Evolutionary conservation across 2,113 vertebrate genomes (phyloP), one percentile per base, ranked within the genome.

Genomic region (Microcebus murinus): DNA sequence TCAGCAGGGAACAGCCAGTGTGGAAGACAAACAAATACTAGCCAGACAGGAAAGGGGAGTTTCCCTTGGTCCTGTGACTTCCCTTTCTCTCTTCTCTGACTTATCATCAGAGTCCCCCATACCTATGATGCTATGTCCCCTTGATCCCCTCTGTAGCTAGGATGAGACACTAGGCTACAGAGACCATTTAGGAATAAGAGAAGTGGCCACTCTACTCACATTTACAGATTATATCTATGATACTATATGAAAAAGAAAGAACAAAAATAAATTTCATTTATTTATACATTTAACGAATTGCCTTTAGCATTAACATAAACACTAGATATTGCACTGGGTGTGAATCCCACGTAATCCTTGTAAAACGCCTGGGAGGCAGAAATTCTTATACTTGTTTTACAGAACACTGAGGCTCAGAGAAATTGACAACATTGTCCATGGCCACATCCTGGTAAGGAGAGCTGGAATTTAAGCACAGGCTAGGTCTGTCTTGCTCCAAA

Each of bases 41-140:
- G 86, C n/a, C 52, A 94, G 91, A 88, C 95, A 96, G 95, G 98
- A 97, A 98, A 96, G 87, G 97, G 93, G 96, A 96, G 95, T 91
- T 96, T 74, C 83, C 50, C 59, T 87, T 86, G n/a, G 45, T 55
- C 77, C 77, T 36, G 61, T 45, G 65, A 96, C 83, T 91, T 95
- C 81, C 94, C 61, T 42, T 96, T 68, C 65, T 91, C 77, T 88
- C 76, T 92, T 90, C 57, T 70, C 89, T 84, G 79, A 70, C 77
- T 96, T 96, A 94, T 96, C 94, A 83, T 74, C 74, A 90, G 39
- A 14, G 27, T 70, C 71, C 36, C 67, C 36, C 52, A 76, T 10
- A 14, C 68, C 61, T 29, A 63, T 84, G 39, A 77, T 48, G 20
- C 52, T 45, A 23, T 39, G 45, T 42, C 55, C 70, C 59, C 96